Evolutionary conservation across 2,888 invertebrate genomes (phyloP).

Genomic region (Nomada ruficornis): DNA sequence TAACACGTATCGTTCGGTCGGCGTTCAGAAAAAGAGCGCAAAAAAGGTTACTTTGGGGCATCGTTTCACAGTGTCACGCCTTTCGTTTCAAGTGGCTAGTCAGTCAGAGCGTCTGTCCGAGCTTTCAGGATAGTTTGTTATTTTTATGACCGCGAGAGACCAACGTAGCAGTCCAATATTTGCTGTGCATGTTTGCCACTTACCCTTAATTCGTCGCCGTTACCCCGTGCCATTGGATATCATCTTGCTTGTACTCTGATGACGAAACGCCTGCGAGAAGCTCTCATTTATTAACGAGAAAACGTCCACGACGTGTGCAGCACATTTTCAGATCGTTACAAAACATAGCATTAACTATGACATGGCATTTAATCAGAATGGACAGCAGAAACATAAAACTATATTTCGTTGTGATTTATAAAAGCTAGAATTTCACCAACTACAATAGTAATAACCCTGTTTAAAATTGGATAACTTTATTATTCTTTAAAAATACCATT

Average conservation of each 20-base stretch:
- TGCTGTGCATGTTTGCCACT: conserved; percentile 73
- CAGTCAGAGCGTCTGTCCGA: conserved; percentile 58
- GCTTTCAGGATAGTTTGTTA: conserved; percentile 73
- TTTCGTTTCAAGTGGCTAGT: conserved; percentile 67
- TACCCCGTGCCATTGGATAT: conserved; percentile 43
- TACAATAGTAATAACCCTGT: too few species aligned
- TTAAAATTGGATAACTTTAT: too few species aligned
- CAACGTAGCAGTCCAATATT: conserved; percentile 71
- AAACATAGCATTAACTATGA: too few species aligned
- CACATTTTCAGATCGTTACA: too few species aligned
- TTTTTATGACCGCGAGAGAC: conserved; percentile 68
- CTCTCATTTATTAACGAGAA: conserved; percentile 36
- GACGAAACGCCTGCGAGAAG: conserved; percentile 36
- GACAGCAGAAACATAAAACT: too few species aligned
- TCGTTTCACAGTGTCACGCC: conserved; percentile 53
- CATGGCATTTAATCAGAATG: too few species aligned
- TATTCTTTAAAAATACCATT: too few species aligned
- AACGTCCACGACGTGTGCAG: neutral
- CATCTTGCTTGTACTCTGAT: conserved; percentile 42
- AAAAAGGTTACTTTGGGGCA: conserved; percentile 51
- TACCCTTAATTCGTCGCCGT: conserved; percentile 72
- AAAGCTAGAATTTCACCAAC: too few species aligned
- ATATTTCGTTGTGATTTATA: too few species aligned
- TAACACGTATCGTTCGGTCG: conserved; percentile 55
- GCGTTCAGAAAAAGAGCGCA: conserved; percentile 18